phyloP scores from a whole-genome alignment of 2,797 vertebrate species.

The Protonibea diacanthus region DNA sequence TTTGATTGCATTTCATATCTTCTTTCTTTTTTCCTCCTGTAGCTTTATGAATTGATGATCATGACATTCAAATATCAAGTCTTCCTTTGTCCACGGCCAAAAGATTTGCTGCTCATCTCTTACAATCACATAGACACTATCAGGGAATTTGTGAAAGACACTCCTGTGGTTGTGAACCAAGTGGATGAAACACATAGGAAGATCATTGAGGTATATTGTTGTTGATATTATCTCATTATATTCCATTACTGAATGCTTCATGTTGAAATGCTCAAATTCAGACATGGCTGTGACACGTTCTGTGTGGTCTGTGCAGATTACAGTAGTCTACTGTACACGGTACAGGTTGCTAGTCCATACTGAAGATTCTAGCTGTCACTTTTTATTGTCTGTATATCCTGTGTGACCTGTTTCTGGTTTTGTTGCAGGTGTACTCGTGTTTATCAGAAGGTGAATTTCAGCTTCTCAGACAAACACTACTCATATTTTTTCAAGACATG shows the following conservation, averaged over 20 bases:
- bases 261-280: not conserved
- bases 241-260: not conserved
- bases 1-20: not conserved
- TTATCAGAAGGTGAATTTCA: constrained; percentile 93
- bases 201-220: constrained; percentile 89
- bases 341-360: not conserved
- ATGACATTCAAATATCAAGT: constrained; percentile 98
- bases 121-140: constrained; percentile 95
- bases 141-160: constrained; percentile 88
- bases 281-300: no score
- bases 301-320: no score
- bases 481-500: constrained; percentile 94
- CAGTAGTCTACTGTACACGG: no score
- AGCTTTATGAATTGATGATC: constrained; percentile 96
- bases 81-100: constrained; percentile 91
- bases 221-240: not conserved
- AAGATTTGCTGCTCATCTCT: constrained; percentile 92
- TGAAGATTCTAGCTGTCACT: constrained; percentile 3
- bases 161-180: constrained; percentile 88
- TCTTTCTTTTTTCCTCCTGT: constrained; percentile 26
- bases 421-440: constrained; percentile 84
- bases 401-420: constrained; percentile 17
- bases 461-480: constrained; percentile 91
- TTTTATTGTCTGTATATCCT: not conserved
- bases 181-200: constrained; percentile 91